Evolutionary conservation across 2,888 invertebrate species (phyloP).

Genomic region (Dysmachus trigonus): DNA sequence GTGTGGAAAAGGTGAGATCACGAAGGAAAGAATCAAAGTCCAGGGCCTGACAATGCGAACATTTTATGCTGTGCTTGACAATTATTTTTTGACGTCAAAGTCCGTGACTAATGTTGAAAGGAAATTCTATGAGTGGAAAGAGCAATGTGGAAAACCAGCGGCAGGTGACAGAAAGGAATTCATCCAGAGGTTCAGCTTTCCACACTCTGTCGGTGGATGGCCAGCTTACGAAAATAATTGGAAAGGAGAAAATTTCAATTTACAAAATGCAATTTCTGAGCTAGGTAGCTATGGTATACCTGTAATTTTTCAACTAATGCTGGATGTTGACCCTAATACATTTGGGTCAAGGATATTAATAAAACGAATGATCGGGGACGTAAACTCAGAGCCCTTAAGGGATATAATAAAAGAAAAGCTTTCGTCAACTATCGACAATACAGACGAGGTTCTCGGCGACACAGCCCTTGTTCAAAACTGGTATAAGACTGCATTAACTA

Average conservation of each 20-base stretch:
- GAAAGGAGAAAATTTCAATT: background rate
- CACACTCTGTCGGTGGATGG: constrained; percentile 1
- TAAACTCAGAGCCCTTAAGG: background rate
- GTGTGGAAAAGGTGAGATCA: background rate
- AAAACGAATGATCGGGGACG: background rate
- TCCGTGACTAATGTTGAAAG: background rate
- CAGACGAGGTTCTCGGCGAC: background rate
- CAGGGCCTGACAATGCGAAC: too few relatives aligned
- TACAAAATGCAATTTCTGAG: background rate
- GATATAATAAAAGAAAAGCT: background rate
- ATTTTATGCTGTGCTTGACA: background rate
- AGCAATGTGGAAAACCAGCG: background rate
- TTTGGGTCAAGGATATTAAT: background rate
- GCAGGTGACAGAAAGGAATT: background rate
- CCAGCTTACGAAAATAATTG: background rate
- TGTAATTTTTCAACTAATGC: background rate
- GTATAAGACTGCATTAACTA: background rate
- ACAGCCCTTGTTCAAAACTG: background rate
- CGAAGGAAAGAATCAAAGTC: background rate
- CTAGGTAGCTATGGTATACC: background rate
- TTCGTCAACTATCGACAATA: background rate
- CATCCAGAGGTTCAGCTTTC: background rate
- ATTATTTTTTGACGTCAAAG: background rate
- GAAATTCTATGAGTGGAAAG: background rate
- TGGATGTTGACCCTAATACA: background rate